A percentile compares a stretch with the other conserved stretches of the same genome.
Evolutionary conservation across 2,888 invertebrate genomes (phyloP).

Genomic region (Agriopis aurantiaria): DNA sequence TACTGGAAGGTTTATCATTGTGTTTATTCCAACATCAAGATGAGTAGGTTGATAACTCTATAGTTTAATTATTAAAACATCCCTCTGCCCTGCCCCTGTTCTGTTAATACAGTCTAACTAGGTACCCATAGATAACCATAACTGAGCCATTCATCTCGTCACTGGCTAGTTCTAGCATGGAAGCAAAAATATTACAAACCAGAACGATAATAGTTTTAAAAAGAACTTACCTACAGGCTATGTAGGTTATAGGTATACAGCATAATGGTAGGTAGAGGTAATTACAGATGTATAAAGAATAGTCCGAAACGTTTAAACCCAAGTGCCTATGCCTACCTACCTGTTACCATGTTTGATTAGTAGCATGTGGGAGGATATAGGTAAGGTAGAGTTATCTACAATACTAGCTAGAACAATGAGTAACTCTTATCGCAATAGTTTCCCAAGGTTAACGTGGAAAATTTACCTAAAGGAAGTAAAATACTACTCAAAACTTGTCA

Average conservation of each 20-base stretch:
- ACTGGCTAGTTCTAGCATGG: background rate
- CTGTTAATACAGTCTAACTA: background rate
- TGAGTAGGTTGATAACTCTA: background rate
- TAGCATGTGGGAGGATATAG: slow-evolving; percentile 23
- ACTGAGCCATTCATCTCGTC: background rate
- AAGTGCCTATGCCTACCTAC: too few species aligned
- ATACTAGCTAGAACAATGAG: slow-evolving; percentile 49
- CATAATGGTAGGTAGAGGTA: background rate
- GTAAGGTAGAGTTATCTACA: slow-evolving; percentile 10
- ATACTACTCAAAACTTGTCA: slow-evolving; percentile 9
- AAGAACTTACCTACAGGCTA: background rate
- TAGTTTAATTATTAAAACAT: background rate
- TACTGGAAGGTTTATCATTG: slow-evolving; percentile 1
- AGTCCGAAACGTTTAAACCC: too few species aligned
- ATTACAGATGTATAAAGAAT: background rate
- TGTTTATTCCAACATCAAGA: background rate
- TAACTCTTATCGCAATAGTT: slow-evolving; percentile 66
- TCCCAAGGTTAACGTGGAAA: slow-evolving; percentile 70
- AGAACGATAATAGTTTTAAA: background rate
- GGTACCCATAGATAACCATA: background rate
- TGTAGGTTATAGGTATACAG: background rate
- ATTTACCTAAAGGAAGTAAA: slow-evolving; percentile 52
- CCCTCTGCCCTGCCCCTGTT: background rate
- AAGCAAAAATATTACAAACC: background rate
- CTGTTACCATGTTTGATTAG: slow-evolving; percentile 13